Conservation (phyloP, 2,797 vertebrate species). For the Tiaroga cobitis region DNA sequence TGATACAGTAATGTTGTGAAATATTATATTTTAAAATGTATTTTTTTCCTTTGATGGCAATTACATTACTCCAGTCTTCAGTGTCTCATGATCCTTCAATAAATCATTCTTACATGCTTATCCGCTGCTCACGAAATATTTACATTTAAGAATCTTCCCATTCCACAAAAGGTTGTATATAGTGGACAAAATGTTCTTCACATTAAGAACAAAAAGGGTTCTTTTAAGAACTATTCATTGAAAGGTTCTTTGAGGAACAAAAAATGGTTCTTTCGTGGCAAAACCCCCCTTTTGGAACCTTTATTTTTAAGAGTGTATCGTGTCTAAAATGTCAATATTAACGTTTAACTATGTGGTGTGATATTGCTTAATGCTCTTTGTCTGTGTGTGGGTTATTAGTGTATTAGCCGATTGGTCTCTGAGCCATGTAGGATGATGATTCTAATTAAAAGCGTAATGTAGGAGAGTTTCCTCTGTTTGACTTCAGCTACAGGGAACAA, state of each 20-base stretch:
- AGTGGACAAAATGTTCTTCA: background rate
- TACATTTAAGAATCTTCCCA: too few relatives aligned
- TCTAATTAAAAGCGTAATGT: conserved; percentile 48
- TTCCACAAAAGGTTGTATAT: background rate
- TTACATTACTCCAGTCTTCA: too few relatives aligned
- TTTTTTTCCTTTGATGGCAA: too few relatives aligned
- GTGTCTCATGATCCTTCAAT: background rate
- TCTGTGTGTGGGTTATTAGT: conserved; percentile 38
- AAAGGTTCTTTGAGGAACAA: background rate
- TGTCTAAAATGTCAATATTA: background rate
- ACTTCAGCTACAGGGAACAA: conserved; percentile 81
- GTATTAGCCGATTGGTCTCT: conserved; percentile 26
- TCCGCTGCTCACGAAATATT: too few relatives aligned
- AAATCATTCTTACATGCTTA: background rate
- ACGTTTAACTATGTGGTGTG: background rate
- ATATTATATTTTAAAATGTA: background rate
- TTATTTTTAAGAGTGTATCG: background rate
- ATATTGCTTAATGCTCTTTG: conserved; percentile 9
- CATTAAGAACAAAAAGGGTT: background rate
- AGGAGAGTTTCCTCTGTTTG: conserved; percentile 72
- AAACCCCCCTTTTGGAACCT: background rate
- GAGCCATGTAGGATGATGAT: conserved; percentile 48
- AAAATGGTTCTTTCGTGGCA: too few relatives aligned
- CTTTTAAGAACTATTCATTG: background rate
- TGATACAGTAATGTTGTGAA: background rate